These are phyloP conservation scores for Tanytarsus gracilentus DNA, from an alignment of 2,888 invertebrate species.

Conservation along the genomic window DNA sequence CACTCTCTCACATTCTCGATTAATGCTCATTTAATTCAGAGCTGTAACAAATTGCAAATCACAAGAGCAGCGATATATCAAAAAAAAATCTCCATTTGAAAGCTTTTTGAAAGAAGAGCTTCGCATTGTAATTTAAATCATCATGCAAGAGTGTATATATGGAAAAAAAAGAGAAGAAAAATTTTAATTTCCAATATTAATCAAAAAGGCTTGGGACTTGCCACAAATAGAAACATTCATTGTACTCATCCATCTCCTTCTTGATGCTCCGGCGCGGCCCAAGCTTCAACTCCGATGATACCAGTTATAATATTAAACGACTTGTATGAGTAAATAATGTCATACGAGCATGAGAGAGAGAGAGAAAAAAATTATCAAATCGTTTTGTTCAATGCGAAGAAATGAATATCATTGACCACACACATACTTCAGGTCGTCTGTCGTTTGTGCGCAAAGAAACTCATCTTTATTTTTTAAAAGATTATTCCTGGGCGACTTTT, in stretches of 20 bases:
- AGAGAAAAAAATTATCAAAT: constrained; percentile 19
- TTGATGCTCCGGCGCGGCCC: not conserved
- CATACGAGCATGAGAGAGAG: constrained; percentile 10
- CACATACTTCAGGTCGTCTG: too few relatives aligned
- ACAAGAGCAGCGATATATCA: not conserved
- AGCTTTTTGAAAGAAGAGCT: not conserved
- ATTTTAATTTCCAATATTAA: constrained; percentile 29
- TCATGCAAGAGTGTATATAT: not conserved
- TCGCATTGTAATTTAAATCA: constrained; percentile 11
- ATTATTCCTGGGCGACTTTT: too few relatives aligned
- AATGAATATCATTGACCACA: constrained; percentile 28
- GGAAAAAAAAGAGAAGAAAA: not conserved
- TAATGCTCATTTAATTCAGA: not conserved
- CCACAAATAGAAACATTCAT: constrained; percentile 29
- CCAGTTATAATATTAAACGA: constrained; percentile 8
- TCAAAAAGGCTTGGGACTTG: constrained; percentile 20
- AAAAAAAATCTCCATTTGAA: not conserved
- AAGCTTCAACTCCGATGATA: not conserved
- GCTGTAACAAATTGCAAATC: constrained; percentile 6
- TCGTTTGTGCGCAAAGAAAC: not conserved
- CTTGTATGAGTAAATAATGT: constrained; percentile 27
- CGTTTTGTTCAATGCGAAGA: constrained; percentile 6
- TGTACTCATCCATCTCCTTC: constrained; percentile 24
- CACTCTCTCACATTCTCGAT: not conserved
- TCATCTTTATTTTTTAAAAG: not conserved